Base-by-base conservation (phyloP, 1,140 invertebrate genomes). In the Polypedilum vanderplanki region DNA sequence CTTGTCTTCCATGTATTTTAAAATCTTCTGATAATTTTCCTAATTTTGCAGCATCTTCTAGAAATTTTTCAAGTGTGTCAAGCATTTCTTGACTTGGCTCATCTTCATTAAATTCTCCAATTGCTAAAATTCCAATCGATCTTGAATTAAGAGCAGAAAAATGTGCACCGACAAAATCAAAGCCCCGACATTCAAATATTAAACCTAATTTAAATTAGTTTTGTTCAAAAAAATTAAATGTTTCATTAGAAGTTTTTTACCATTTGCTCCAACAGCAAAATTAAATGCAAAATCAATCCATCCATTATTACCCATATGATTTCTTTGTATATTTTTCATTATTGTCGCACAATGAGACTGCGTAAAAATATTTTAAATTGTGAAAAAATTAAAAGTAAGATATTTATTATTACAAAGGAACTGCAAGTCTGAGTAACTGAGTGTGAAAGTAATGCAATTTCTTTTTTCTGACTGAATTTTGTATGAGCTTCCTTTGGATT, bases 151-250 rank as follows among this genome's bases (percentile, higher is more conserved):
- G 86, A 4, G 82, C 82, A 4, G 82, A 75, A 5, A 88, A 85
- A 77, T 90, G 89, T 1, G 88, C 87, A 0, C 89, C 89, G 0
- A 85, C 79, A 1, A 79, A 77, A 75, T 84, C 83, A 88, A 87
- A 91, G 0, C 87, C 89, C n/a, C 89, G 81, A 0, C 86, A 89
- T 77, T 86, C 86, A 78, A 89, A 90, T 3, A 88, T 84, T 3
- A 85, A 83, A 0, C 87, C 88, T n/a, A n/a, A n/a, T n/a, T n/a
- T n/a, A n/a, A n/a, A n/a, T n/a, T n/a, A n/a, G n/a, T 57, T 33
- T 33, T 3, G 1, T 33, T 33, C n/a, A n/a, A n/a, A n/a, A n/a
- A n/a, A n/a, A n/a, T n/a, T n/a, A n/a, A n/a, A n/a, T n/a, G n/a
- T n/a, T n/a, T 3, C 5, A 33, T 5, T n/a, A n/a, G n/a, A 33